Conservation (phyloP, 2,113 vertebrate genomes). For the Epinephelus fuscoguttatus region DNA sequence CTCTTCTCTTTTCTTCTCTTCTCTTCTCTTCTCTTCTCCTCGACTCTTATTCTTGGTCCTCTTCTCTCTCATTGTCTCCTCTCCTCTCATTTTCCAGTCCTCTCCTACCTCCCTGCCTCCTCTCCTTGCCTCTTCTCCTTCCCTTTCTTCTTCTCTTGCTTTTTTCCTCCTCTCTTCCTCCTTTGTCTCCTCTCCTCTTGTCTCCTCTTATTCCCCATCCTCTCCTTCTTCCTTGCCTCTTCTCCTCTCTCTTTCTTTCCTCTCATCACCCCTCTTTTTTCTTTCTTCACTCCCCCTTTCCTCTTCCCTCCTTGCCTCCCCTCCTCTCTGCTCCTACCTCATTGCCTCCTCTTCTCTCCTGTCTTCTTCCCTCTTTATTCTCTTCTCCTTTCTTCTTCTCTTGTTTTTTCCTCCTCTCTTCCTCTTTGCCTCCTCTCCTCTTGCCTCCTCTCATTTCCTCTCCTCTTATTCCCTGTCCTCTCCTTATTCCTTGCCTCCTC, state of each 20-base stretch:
- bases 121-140: conserved; percentile 23
- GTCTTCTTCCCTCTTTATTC: neutral
- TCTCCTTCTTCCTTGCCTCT: no score
- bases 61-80: neutral
- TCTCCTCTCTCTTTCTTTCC: neutral
- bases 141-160: neutral
- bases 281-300: no score
- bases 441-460: conserved; percentile 27
- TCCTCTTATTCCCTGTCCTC: neutral
- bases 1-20: neutral
- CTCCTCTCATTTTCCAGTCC: neutral
- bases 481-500: neutral
- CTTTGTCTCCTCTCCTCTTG: neutral
- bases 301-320: neutral
- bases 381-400: conserved; percentile 17
- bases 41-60: neutral
- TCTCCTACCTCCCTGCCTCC: neutral
- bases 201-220: neutral
- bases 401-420: neutral
- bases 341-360: conserved; percentile 20
- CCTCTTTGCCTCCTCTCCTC: no score
- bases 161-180: conserved; percentile 32
- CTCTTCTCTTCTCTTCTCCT: neutral
- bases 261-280: neutral
- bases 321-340: no score